Percentiles rank a stretch among this genome's conserved stretches.
Evolutionary conservation across 2,797 vertebrate genomes (phyloP).

Genomic region (Rhinichthys osculus): DNA sequence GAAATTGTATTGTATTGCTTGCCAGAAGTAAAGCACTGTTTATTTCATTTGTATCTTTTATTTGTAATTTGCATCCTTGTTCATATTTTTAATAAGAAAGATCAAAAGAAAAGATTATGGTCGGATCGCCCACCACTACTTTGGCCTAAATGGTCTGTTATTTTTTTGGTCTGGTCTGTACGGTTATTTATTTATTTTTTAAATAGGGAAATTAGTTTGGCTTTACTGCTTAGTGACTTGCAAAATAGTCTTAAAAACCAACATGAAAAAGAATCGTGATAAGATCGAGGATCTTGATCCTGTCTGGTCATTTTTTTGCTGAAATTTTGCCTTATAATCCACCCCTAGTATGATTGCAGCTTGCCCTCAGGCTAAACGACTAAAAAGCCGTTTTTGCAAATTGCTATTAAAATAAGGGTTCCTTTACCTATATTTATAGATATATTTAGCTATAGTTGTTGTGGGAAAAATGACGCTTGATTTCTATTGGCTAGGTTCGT

Average conservation of each 20-base stretch:
- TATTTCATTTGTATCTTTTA: no score
- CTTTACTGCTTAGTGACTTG: no score
- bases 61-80: no score
- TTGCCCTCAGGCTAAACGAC: neutral
- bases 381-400: neutral
- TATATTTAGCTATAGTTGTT: neutral
- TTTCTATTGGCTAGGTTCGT: neutral
- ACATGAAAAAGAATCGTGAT: neutral
- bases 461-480: neutral
- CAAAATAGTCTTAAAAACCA: no score
- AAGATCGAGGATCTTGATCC: no score
- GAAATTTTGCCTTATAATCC: neutral
- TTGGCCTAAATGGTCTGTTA: neutral
- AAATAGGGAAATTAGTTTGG: neutral
- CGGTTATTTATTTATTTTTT: no score
- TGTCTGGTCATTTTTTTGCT: neutral
- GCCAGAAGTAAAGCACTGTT: no score
- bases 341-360: neutral
- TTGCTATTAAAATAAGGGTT: constrained; percentile 17
- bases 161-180: neutral
- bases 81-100: neutral
- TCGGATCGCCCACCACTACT: neutral
- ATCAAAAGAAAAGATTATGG: neutral
- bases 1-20: no score
- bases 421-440: no score